Conservation (phyloP, 2,113 vertebrate species). For the Scomber colias region DNA sequence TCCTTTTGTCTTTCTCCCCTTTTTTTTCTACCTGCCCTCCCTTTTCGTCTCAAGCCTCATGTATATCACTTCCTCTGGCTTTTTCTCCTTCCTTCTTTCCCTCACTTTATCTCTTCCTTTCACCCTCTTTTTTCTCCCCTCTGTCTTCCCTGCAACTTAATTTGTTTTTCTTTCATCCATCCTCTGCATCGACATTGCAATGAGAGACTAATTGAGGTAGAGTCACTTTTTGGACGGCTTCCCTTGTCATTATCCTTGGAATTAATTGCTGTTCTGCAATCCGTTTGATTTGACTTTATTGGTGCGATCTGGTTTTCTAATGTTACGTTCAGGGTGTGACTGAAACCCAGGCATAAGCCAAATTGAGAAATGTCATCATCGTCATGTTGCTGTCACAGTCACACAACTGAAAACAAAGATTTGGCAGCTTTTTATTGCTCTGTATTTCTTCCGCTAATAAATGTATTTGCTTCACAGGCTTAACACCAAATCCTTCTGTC, state of each 20-base stretch:
- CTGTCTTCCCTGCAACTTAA: slow-evolving; percentile 56
- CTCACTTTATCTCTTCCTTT: slow-evolving; percentile 37
- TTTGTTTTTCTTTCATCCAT: slow-evolving; percentile 71
- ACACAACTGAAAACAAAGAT: slow-evolving; percentile 55
- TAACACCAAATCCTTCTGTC: slow-evolving; percentile 39
- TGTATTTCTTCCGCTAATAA: slow-evolving; percentile 43
- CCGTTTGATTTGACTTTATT: slow-evolving; percentile 76
- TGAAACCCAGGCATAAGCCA: slow-evolving; percentile 53
- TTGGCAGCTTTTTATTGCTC: slow-evolving; percentile 28
- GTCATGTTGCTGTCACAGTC: slow-evolving; percentile 56
- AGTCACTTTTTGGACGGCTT: slow-evolving; percentile 71
- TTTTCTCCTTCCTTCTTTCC: slow-evolving; percentile 4
- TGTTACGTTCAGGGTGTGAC: slow-evolving; percentile 52
- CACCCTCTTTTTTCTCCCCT: slow-evolving; percentile 11
- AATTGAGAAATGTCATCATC: slow-evolving; percentile 64
- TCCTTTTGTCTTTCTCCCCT: background rate
- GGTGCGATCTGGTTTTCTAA: slow-evolving; percentile 68
- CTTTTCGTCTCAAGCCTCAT: slow-evolving; percentile 39
- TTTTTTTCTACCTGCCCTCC: slow-evolving; percentile 25
- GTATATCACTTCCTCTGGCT: slow-evolving; percentile 18
- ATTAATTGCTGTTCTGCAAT: slow-evolving; percentile 76
- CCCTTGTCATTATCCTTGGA: slow-evolving; percentile 73
- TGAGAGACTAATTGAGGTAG: slow-evolving; percentile 73
- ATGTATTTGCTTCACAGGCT: slow-evolving; percentile 48
- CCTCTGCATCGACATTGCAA: slow-evolving; percentile 59